phyloP scores from a whole-genome alignment of 2,888 invertebrate species.

The Muscina levida region DNA sequence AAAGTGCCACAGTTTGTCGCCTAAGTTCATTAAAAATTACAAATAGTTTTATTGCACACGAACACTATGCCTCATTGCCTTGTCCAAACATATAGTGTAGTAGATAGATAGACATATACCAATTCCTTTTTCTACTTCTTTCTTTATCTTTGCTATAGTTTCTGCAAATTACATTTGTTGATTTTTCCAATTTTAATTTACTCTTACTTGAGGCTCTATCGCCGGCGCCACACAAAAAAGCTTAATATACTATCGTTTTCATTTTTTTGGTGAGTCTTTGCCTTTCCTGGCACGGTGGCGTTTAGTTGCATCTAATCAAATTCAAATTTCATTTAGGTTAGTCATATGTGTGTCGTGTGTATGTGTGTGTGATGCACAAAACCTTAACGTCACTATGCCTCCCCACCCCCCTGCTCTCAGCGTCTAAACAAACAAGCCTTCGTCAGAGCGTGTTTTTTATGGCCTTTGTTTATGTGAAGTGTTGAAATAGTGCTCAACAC shows the following conservation, averaged over 20 bases:
- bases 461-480: neutral
- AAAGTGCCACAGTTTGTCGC: neutral
- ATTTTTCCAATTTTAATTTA: neutral
- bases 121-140: too few species aligned
- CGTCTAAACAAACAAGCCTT: too few species aligned
- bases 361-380: slow-evolving; percentile 3
- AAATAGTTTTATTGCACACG: neutral
- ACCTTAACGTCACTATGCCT: too few species aligned
- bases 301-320: slow-evolving; percentile 43
- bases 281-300: too few species aligned
- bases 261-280: too few species aligned
- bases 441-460: neutral
- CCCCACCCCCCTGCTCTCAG: too few species aligned
- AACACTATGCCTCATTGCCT: neutral
- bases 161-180: neutral
- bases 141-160: too few species aligned
- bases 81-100: neutral
- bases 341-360: slow-evolving; percentile 10
- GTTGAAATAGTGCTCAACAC: slow-evolving; percentile 45
- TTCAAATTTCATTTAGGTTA: slow-evolving; percentile 52
- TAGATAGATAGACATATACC: neutral
- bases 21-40: neutral
- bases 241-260: slow-evolving; percentile 12
- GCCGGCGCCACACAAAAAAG: neutral
- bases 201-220: too few species aligned